These are phyloP conservation scores for Phataginus tricuspis DNA, from an alignment of 2,797 vertebrate species.

Conservation along the genomic window DNA sequence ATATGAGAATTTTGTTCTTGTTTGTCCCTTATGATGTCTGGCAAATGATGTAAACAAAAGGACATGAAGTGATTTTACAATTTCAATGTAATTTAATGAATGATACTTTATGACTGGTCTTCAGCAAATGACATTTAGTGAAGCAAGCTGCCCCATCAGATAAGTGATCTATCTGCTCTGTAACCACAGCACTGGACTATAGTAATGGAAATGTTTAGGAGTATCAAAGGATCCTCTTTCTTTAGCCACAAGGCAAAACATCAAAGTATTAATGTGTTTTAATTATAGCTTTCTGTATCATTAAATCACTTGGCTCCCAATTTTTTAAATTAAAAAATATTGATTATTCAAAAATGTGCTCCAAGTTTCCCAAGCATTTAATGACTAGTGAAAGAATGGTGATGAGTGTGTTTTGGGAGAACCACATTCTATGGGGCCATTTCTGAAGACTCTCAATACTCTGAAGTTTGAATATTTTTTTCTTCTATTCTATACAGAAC, in stretches of 20 bases:
- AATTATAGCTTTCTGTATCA: not conserved
- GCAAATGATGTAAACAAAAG: not conserved
- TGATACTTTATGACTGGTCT: not conserved
- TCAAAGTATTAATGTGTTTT: slow-evolving; percentile 8
- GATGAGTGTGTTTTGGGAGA: not conserved
- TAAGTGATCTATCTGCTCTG: not conserved
- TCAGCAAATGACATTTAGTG: not conserved
- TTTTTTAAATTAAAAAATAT: slow-evolving; percentile 22
- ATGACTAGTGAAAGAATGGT: not conserved
- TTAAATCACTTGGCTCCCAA: not conserved
- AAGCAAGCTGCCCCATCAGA: not conserved
- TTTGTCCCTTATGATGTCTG: not conserved
- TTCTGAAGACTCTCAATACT: not conserved
- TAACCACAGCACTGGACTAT: not conserved
- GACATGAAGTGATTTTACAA: slow-evolving; percentile 28
- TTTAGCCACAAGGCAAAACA: not conserved
- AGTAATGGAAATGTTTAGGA: not conserved
- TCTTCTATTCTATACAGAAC: not conserved
- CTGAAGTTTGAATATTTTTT: not conserved
- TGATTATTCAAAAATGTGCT: not conserved
- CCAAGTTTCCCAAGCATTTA: not conserved
- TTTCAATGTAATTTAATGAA: slow-evolving; percentile 36
- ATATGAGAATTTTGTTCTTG: not conserved
- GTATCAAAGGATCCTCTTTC: not conserved
- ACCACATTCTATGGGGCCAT: not conserved